Base-by-base conservation (phyloP, 2,888 invertebrate genomes). In the Acanthoscelides obtectus region DNA sequence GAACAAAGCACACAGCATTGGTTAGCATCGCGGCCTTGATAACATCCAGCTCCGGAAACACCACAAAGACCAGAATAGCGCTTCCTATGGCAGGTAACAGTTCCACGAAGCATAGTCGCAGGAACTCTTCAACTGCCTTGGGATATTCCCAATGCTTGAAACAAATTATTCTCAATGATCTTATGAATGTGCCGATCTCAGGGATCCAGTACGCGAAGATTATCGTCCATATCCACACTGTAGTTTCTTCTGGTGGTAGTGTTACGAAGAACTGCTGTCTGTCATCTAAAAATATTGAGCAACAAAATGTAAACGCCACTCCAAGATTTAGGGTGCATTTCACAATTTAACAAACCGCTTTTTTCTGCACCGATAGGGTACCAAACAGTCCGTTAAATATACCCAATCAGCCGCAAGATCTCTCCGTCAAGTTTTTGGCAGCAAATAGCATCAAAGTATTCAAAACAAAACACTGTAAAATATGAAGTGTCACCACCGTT, bases 1-100 rank as follows among this genome's bases (percentile, higher is more conserved):
- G 97, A 17, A 96, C 84, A 77, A 96, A 88, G 81, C 94, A 95
- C 75, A 96, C 88, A 22, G 94, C 94, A 84, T 94, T 95, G 80
- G 94, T 93, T 70, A 97, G 86, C 91, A 95, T 94, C 0, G 93
- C 91, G 0, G 93, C 95, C 82, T 94, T 93, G 12, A 94, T 88
- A 0, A 93, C 92, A 83, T 96, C 94, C 77, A 96, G 82, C 76
- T 92, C 89, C 0, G 97, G 96, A 64, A 97, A 86, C 66, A 95
- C 89, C 63, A 90, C 84, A 76, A 95, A 92, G 25, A 93, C 88
- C 22, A 97, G 87, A 63, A 95, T 83, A 0, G 93, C 92, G 78
- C 94, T 85, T 19, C 97, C 97, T 64, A 93, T 86, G 0, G 93
- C 89, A 80, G 96, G 93, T 19, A 94, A 84, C 0, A 92, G 90